Percentiles rank a stretch among this genome's conserved stretches.
These are phyloP conservation scores for Taeniopygia guttata DNA, from an alignment of 2,797 vertebrate species.

Conservation along the genomic window DNA sequence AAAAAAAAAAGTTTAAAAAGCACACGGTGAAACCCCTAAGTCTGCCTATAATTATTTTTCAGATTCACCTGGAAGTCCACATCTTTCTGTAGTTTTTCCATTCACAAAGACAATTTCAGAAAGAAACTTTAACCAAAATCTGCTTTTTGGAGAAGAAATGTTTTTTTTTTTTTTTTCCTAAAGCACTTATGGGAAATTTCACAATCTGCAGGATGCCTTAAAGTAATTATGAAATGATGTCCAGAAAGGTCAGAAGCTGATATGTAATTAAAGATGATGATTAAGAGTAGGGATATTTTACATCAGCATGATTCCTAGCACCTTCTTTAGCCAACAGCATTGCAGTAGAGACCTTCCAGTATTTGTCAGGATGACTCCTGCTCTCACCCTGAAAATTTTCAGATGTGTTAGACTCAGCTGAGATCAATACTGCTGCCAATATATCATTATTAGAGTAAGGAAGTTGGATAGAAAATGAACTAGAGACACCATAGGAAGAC, in stretches of 20 bases:
- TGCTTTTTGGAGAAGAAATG: not conserved
- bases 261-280: not conserved
- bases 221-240: not conserved
- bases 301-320: not conserved
- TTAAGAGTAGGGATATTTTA: not conserved
- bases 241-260: not conserved
- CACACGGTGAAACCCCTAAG: not conserved
- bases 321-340: not conserved
- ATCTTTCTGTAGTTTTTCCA: not conserved
- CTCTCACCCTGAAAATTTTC: not conserved
- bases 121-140: not conserved
- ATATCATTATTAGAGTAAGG: not conserved
- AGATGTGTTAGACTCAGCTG: not conserved
- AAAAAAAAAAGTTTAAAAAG: not conserved
- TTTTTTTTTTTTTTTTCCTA: not conserved
- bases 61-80: not conserved
- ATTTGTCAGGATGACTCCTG: not conserved
- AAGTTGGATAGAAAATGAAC: not conserved
- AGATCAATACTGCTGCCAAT: not conserved
- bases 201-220: not conserved
- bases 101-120: not conserved
- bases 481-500: not conserved
- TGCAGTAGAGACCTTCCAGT: not conserved
- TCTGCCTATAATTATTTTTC: not conserved
- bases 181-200: not conserved